Evolutionary conservation across 2,113 vertebrate genomes (phyloP).

Genomic region (Hydropotes inermis): DNA sequence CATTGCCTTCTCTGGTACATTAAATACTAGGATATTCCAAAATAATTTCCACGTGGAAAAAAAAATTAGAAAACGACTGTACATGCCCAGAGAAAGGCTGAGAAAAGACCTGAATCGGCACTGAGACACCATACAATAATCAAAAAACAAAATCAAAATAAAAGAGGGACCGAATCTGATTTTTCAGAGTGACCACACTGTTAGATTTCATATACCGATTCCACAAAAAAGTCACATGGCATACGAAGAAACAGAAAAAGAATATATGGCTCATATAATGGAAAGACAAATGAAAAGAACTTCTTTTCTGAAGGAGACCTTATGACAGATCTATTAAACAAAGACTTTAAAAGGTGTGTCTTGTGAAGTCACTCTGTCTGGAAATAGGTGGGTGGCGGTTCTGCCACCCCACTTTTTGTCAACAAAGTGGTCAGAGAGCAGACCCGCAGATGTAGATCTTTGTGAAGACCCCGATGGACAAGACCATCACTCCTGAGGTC

Average conservation of each 20-base stretch:
- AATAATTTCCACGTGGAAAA: not conserved
- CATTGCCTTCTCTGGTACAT: not conserved
- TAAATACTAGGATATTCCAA: not conserved
- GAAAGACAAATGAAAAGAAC: not conserved
- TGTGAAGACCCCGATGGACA: conserved; percentile 81
- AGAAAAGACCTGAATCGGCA: not conserved
- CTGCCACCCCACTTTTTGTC: conserved; percentile 51
- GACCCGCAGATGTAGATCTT: conserved; percentile 81
- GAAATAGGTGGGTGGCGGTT: conserved; percentile 55
- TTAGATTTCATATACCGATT: not conserved
- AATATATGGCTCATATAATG: not conserved
- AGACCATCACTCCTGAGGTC: conserved; percentile 79
- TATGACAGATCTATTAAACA: not conserved
- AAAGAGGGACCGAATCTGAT: not conserved
- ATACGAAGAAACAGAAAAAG: not conserved
- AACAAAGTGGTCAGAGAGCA: conserved; percentile 49
- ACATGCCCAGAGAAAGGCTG: not conserved
- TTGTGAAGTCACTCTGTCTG: not conserved
- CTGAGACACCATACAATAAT: not conserved
- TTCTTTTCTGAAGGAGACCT: not conserved
- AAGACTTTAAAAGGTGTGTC: not conserved
- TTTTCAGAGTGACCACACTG: not conserved
- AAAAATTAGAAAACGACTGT: not conserved
- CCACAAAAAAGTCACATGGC: not conserved
- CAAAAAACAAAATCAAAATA: not conserved